phyloP scores from a whole-genome alignment of 2,797 vertebrate genomes.

The Neosalanx taihuensis region DNA sequence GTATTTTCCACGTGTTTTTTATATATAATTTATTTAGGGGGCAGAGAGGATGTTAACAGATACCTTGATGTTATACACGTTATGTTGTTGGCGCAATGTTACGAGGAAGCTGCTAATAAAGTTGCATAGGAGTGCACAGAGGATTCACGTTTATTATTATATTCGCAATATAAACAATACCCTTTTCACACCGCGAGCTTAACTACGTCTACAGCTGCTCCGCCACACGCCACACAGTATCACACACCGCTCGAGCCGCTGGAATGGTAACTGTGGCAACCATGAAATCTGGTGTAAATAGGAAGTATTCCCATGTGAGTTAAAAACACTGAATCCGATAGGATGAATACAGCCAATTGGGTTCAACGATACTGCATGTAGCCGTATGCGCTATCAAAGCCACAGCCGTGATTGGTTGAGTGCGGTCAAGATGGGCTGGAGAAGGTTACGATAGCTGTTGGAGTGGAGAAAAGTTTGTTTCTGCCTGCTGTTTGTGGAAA shows the following conservation, averaged over 20 bases:
- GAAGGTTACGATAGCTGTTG: neutral
- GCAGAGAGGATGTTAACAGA: too few relatives aligned
- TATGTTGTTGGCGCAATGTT: too few relatives aligned
- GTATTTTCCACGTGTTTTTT: too few relatives aligned
- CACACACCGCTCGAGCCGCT: neutral
- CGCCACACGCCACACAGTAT: too few relatives aligned
- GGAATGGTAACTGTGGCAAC: neutral
- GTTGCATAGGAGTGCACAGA: too few relatives aligned
- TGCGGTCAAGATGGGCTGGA: constrained; percentile 34
- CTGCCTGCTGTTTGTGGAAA: neutral
- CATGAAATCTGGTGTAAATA: neutral
- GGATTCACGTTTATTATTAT: too few relatives aligned
- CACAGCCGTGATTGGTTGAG: constrained; percentile 39
- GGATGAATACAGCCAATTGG: constrained; percentile 4
- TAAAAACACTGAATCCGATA: neutral
- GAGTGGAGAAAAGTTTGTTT: constrained; percentile 59
- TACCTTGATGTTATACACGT: too few relatives aligned
- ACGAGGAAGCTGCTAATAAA: too few relatives aligned
- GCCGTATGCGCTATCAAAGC: neutral
- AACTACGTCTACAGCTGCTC: too few relatives aligned
- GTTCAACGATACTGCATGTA: neutral
- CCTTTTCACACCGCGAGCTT: too few relatives aligned
- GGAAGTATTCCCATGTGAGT: neutral
- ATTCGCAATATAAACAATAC: too few relatives aligned
- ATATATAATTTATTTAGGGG: too few relatives aligned